phyloP scores from a whole-genome alignment of 35 echinoderm and acorn worm species.

The Diadema setosum region DNA sequence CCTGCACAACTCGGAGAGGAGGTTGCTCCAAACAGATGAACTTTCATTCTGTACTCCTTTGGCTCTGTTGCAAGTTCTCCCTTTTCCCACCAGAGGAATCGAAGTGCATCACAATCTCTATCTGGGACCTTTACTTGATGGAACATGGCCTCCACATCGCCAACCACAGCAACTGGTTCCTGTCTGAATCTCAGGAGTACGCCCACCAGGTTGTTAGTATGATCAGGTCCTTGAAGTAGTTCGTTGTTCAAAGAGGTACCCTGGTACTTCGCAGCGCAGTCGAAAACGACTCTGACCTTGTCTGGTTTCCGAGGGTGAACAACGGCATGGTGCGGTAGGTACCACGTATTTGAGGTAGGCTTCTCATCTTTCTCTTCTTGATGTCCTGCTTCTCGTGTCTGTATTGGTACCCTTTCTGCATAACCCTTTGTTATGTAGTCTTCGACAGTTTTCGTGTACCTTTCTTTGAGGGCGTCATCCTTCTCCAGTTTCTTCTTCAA shows the following conservation, averaged over 20 bases:
- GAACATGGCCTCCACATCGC: slow-evolving; percentile 55
- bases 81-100: slow-evolving; percentile 52
- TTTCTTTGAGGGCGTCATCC: slow-evolving; percentile 13
- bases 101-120: neutral
- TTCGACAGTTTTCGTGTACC: slow-evolving; percentile 21
- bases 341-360: neutral
- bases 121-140: slow-evolving; percentile 39
- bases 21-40: slow-evolving; percentile 29
- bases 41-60: slow-evolving; percentile 1
- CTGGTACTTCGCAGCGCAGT: slow-evolving; percentile 59
- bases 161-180: slow-evolving; percentile 10
- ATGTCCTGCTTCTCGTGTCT: neutral
- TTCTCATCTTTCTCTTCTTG: neutral
- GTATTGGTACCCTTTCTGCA: slow-evolving; percentile 24
- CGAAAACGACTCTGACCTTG: slow-evolving; percentile 60
- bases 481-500: slow-evolving; percentile 31
- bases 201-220: slow-evolving; percentile 16
- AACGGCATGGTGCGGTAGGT: slow-evolving; percentile 66
- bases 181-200: slow-evolving; percentile 32
- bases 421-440: slow-evolving; percentile 50
- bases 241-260: slow-evolving; percentile 35
- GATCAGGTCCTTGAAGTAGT: slow-evolving; percentile 33
- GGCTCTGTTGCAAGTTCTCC: slow-evolving; percentile 16
- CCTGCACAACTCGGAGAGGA: slow-evolving; percentile 46
- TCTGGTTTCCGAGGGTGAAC: slow-evolving; percentile 52